A percentile compares a stretch with the other conserved stretches of the same genome.
phyloP scores from a whole-genome alignment of 2,797 vertebrate genomes.

The Melanotaenia nigrans region DNA sequence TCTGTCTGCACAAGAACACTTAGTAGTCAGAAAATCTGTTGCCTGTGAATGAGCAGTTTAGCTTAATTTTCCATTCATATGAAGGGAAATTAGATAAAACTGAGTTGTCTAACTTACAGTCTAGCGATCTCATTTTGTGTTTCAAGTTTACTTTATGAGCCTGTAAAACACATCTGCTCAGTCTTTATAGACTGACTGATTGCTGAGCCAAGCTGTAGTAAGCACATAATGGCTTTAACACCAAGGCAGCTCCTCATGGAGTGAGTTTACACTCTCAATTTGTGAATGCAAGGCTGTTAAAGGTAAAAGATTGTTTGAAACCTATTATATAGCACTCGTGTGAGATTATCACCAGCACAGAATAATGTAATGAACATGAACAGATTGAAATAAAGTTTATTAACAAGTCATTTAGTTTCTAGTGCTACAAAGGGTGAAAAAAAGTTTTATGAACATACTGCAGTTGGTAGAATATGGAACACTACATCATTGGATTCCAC shows the following conservation, averaged over 20 bases:
- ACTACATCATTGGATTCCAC: constrained; percentile 11
- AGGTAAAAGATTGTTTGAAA: constrained; percentile 31
- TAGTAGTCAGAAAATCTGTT: constrained; percentile 9
- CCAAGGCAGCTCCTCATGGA: constrained; percentile 7
- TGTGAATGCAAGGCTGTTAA: constrained; percentile 44
- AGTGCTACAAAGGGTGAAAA: neutral
- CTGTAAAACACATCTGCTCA: constrained; percentile 58
- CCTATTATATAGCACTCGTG: constrained; percentile 36
- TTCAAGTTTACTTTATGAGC: constrained; percentile 49
- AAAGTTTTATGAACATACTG: neutral
- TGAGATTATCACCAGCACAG: constrained; percentile 4
- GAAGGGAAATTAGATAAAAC: constrained; percentile 3
- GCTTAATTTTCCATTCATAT: constrained; percentile 7
- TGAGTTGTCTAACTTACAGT: constrained; percentile 7
- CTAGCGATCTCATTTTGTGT: constrained; percentile 11
- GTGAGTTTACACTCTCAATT: constrained; percentile 34
- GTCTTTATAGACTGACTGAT: constrained; percentile 58
- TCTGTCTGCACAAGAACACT: neutral
- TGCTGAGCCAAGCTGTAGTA: constrained; percentile 48
- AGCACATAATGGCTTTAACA: constrained; percentile 46
- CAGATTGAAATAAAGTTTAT: constrained; percentile 20
- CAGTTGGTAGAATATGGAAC: constrained; percentile 1
- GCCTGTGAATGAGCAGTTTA: constrained; percentile 9
- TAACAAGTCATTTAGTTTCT: constrained; percentile 15
- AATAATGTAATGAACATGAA: constrained; percentile 14